Evolutionary conservation across 2,113 vertebrate genomes (phyloP), one percentile per base, ranked within the genome.

Genomic region (Apodemus sylvaticus): DNA sequence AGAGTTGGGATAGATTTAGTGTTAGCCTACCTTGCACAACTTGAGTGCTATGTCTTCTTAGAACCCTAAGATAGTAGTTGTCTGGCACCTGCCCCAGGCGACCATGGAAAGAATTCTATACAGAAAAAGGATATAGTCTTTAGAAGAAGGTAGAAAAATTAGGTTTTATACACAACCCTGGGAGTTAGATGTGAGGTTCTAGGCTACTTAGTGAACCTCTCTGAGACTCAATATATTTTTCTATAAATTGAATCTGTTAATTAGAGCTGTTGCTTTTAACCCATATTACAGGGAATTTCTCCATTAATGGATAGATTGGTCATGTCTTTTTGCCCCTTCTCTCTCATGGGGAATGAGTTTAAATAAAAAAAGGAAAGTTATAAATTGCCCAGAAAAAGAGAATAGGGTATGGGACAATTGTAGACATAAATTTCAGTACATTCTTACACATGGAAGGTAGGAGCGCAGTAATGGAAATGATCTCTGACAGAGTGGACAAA

Each of bases 221-320:
- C 42, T 60, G 60, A 97, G 79, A 85, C 14, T 74, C 60, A 36
- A n/a, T 70, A n/a, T 77, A 48, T 73, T 90, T 90, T 79, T 53
- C 60, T 92, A 7, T 82, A 89, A 97, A 90, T 42, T 39, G 36
- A 92, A 39, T 55, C 36, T 86, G 42, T 42, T 86, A 76, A 90
- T 86, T 31, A 96, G 39, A 82, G 81, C 24, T 93, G 10, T 91
- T 81, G 34, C 74, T 89, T 94, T 96, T 83, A 48, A 89, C 66
- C 42, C 5, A 34, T 10, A 36, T 62, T 29, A 36, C 31, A 71
- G 31, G 14, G 31, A 94, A 62, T 78, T 62, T 83, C 45, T 81
- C 71, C 42, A 62, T 66, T 36, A 79, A 68, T 68, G 13, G 4
- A 86, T 42, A 86, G 34, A 42, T 55, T 83, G 14, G 34, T 42